Evolutionary conservation across 2,797 vertebrate genomes (phyloP).

Genomic region (Sorex maritimensis): DNA sequence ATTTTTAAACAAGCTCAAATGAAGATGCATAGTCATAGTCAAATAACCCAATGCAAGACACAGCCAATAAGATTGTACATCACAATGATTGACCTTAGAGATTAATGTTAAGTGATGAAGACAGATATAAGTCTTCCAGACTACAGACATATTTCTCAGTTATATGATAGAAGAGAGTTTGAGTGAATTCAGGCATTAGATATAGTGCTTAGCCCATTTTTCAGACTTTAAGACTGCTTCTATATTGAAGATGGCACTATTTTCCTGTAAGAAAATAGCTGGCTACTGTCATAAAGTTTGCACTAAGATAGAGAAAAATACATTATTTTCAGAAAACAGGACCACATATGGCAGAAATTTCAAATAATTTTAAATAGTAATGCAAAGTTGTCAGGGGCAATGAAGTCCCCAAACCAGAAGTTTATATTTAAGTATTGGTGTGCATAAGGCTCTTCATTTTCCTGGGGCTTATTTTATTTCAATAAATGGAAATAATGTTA

Average conservation of each 20-base stretch:
- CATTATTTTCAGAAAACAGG: neutral
- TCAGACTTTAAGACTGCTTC: neutral
- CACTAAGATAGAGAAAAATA: neutral
- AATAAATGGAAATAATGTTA: neutral
- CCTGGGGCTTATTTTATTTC: neutral
- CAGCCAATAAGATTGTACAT: fast-evolving
- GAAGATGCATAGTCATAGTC: neutral
- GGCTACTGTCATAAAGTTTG: neutral
- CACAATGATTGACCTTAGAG: neutral
- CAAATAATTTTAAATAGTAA: neutral
- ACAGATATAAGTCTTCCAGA: neutral
- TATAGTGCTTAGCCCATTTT: neutral
- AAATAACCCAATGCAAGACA: neutral
- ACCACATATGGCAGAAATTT: fast-evolving
- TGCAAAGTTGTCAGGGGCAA: neutral
- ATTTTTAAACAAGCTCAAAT: neutral
- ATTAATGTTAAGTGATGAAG: neutral
- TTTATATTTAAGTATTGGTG: too few relatives aligned
- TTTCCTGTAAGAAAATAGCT: neutral
- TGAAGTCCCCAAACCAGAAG: neutral
- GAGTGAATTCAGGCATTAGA: neutral
- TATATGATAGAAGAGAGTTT: neutral
- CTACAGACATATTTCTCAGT: neutral
- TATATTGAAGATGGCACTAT: neutral
- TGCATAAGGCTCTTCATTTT: neutral